These are phyloP conservation scores for Drosophila melanosoma DNA, from an alignment of 2,888 invertebrate species.

Conservation along the genomic window DNA sequence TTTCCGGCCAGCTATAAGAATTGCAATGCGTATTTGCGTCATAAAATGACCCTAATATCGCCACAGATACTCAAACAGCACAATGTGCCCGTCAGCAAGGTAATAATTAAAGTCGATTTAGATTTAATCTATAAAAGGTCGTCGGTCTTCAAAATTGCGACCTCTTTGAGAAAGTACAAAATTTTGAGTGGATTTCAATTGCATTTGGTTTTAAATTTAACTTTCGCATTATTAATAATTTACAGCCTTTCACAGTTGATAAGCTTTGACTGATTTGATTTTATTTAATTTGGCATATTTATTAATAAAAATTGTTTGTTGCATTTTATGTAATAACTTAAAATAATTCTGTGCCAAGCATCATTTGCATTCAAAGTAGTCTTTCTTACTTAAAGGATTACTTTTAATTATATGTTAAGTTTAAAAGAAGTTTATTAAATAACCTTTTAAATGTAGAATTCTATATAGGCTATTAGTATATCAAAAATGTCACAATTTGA, in stretches of 20 bases:
- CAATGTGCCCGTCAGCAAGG: conserved; percentile 97
- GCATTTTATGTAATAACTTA: too few species aligned
- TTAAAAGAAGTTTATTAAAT: neutral
- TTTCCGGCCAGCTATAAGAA: conserved; percentile 94
- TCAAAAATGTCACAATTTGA: neutral
- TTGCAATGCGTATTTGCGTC: conserved; percentile 96
- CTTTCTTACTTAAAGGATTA: neutral
- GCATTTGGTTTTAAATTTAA: neutral
- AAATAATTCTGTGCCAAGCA: too few species aligned
- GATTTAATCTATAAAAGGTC: neutral
- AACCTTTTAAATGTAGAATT: neutral
- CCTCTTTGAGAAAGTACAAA: neutral
- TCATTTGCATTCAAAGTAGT: neutral
- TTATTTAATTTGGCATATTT: neutral
- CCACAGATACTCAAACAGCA: conserved; percentile 96
- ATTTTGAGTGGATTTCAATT: neutral
- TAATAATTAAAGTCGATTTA: conserved; percentile 72
- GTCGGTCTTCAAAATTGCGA: neutral
- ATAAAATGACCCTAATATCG: conserved; percentile 99
- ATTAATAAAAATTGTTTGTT: too few species aligned
- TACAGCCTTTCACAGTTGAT: neutral
- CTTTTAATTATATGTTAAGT: neutral
- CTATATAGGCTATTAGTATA: neutral
- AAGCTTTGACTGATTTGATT: neutral
- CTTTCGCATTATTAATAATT: neutral